These are phyloP conservation scores for Mus caroli DNA, from an alignment of 2,797 vertebrate species.

Conservation along the genomic window DNA sequence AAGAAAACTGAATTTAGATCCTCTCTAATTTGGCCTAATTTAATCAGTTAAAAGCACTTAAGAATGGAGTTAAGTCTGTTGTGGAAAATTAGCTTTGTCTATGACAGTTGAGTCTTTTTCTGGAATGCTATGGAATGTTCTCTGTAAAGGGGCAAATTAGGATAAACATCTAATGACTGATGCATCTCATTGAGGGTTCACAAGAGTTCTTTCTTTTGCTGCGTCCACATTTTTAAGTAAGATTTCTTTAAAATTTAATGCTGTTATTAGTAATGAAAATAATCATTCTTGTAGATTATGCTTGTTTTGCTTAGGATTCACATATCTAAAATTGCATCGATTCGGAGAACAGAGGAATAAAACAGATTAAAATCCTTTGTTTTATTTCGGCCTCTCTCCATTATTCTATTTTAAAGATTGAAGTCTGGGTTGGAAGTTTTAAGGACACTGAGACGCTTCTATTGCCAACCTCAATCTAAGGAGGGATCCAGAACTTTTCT, in stretches of 20 bases:
- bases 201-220: neutral
- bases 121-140: neutral
- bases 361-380: neutral
- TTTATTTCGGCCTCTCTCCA: neutral
- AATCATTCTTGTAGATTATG: neutral
- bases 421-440: neutral
- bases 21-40: neutral
- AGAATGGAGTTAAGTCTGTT: neutral
- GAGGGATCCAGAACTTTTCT: neutral
- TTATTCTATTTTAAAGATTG: conserved; percentile 30
- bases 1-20: neutral
- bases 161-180: neutral
- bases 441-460: neutral
- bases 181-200: neutral
- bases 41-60: neutral
- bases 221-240: neutral
- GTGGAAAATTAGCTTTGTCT: neutral
- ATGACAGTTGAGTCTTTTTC: neutral
- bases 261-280: neutral
- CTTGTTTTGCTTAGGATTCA: neutral
- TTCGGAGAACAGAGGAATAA: neutral
- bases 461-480: neutral
- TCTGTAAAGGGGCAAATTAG: neutral
- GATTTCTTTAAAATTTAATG: neutral
- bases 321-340: neutral